Percentiles rank a stretch among this genome's conserved stretches.
phyloP scores from a whole-genome alignment of 2,113 vertebrate species.

The Nyctibius bracteatus region DNA sequence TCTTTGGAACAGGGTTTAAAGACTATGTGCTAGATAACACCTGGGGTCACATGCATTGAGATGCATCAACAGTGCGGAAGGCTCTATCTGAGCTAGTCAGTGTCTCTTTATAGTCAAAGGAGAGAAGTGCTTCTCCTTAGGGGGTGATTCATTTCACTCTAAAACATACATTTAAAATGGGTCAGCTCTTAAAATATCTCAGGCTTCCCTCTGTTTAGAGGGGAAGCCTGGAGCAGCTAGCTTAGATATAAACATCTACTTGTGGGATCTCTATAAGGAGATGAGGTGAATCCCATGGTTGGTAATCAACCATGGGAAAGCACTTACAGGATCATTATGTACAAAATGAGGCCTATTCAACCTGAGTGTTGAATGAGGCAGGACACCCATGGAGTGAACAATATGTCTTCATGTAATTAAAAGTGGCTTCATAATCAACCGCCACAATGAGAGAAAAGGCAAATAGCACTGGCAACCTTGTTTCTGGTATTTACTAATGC shows the following conservation, averaged over 20 bases:
- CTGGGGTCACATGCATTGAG: not conserved
- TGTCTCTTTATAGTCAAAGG: not conserved
- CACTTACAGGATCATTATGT: not conserved
- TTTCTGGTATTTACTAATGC: not conserved
- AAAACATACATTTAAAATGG: constrained; percentile 53
- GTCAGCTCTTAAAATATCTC: not conserved
- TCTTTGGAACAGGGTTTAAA: not conserved
- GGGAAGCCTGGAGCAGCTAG: not conserved
- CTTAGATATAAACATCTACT: not conserved
- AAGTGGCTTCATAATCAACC: constrained; percentile 14
- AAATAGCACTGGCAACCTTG: not conserved
- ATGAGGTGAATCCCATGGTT: not conserved
- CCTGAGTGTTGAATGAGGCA: constrained; percentile 30
- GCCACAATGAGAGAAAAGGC: not conserved
- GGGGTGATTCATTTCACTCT: not conserved
- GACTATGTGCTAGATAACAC: not conserved
- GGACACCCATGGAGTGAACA: constrained; percentile 27
- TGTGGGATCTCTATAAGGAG: not conserved
- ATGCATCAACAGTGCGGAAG: not conserved
- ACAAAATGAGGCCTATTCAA: constrained; percentile 25
- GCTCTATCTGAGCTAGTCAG: not conserved
- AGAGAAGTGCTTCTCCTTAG: not conserved
- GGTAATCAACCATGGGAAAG: not conserved
- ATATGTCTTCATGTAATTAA: constrained; percentile 56
- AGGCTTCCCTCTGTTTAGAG: not conserved